Evolutionary conservation across 2,797 vertebrate genomes (phyloP).

Genomic region (Rhabdophis nuchalis): DNA sequence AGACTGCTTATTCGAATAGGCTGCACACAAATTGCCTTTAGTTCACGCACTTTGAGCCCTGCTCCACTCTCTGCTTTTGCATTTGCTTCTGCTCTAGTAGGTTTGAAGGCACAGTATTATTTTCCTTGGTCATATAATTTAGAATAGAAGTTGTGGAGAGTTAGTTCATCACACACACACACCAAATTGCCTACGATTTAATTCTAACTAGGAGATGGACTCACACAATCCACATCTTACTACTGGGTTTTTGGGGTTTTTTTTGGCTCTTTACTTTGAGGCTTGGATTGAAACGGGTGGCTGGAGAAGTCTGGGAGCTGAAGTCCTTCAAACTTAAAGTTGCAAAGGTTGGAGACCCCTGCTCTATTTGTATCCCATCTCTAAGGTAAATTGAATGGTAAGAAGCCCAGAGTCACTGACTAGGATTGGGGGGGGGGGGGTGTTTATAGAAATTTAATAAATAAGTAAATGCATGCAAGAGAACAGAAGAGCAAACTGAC

Average conservation of each 20-base stretch:
- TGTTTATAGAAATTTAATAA: no score
- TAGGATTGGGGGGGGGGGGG: neutral
- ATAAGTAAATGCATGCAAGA: neutral
- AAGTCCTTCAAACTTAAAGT: no score
- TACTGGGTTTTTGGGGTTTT: no score
- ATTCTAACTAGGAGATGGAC: neutral
- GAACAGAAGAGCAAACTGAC: neutral
- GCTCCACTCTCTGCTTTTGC: neutral
- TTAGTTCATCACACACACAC: neutral
- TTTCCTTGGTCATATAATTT: neutral
- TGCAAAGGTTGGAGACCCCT: no score
- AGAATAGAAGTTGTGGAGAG: neutral
- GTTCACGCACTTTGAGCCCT: neutral
- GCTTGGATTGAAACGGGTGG: neutral
- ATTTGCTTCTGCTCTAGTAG: neutral
- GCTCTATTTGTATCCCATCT: no score
- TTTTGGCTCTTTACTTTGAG: neutral
- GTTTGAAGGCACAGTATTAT: neutral
- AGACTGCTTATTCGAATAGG: rapidly evolving
- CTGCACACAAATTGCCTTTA: neutral
- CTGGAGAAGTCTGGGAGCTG: no score
- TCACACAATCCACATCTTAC: neutral
- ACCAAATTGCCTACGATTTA: neutral
- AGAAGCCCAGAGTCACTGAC: neutral
- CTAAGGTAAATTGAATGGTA: neutral